Evolutionary conservation across 2,113 vertebrate species (phyloP).

Genomic region (Rhagologus leucostigma): DNA sequence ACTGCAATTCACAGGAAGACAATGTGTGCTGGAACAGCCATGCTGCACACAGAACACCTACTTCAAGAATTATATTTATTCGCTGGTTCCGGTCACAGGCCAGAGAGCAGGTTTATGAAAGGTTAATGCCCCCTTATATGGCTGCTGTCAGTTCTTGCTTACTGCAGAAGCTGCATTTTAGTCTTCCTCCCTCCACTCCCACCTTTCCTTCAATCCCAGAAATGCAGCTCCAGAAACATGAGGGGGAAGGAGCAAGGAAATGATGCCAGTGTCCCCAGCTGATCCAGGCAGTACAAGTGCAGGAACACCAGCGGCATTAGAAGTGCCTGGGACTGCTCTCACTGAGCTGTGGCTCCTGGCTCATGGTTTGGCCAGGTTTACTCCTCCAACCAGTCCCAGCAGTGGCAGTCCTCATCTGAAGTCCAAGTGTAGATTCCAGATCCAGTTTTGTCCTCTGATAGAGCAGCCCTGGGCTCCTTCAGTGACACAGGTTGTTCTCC

Average conservation of each 20-base stretch:
- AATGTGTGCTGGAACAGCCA: neutral
- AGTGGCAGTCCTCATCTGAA: neutral
- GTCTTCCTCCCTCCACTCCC: neutral
- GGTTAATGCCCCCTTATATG: constrained; percentile 51
- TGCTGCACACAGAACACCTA: neutral
- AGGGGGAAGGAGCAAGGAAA: neutral
- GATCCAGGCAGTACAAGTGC: neutral
- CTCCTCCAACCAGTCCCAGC: neutral
- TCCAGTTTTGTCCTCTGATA: neutral
- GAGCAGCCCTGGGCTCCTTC: neutral
- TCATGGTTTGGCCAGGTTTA: neutral
- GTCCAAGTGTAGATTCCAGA: neutral
- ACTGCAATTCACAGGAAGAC: neutral
- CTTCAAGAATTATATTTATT: constrained; percentile 1
- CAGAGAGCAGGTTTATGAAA: constrained; percentile 52
- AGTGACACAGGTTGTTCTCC: neutral
- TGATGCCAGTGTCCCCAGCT: neutral
- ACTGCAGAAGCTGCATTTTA: neutral
- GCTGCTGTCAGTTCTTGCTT: constrained; percentile 31
- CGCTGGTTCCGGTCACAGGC: constrained; percentile 4
- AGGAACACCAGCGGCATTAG: no score
- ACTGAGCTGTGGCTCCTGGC: fast-evolving
- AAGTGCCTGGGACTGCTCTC: neutral
- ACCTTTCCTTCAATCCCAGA: neutral
- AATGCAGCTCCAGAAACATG: neutral